phyloP scores from a whole-genome alignment of 2,888 invertebrate species.

The Hermaeophaga mercurialis region DNA sequence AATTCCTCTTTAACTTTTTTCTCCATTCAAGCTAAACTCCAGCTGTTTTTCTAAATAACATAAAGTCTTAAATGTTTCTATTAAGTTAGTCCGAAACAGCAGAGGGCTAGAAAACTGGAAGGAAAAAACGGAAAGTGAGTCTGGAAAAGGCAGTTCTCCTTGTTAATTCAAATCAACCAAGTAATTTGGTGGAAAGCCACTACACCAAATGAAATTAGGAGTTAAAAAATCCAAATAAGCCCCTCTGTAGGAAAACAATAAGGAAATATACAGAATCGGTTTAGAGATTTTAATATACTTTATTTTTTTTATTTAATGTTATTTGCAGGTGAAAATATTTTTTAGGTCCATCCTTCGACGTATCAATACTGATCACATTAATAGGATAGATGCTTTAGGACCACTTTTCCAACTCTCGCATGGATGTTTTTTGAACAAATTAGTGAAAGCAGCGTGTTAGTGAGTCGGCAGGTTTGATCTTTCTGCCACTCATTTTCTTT shows the following conservation, averaged over 20 bases:
- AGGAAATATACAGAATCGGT: conserved; percentile 1
- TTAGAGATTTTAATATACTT: background rate
- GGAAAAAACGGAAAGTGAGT: conserved; percentile 4
- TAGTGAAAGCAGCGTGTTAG: no score
- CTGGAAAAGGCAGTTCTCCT: conserved; percentile 17
- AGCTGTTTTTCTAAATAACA: conserved; percentile 4
- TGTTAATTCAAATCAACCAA: conserved; percentile 14
- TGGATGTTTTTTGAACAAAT: no score
- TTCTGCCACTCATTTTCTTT: no score
- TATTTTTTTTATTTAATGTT: no score
- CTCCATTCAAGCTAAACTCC: background rate
- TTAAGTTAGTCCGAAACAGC: background rate
- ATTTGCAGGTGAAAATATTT: no score
- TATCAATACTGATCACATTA: no score
- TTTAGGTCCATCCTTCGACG: no score
- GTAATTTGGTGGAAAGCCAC: conserved; percentile 19
- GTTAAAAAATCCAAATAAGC: conserved; percentile 29
- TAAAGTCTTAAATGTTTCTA: conserved; percentile 8
- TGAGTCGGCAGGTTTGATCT: no score
- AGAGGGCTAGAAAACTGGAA: background rate
- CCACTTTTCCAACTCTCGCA: no score
- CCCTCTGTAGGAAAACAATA: background rate
- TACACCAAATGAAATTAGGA: conserved; percentile 26
- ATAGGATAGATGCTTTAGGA: no score
- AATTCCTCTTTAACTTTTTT: no score